phyloP scores from a whole-genome alignment of 2,797 vertebrate species.

The Triplophysa yarkandensis region DNA sequence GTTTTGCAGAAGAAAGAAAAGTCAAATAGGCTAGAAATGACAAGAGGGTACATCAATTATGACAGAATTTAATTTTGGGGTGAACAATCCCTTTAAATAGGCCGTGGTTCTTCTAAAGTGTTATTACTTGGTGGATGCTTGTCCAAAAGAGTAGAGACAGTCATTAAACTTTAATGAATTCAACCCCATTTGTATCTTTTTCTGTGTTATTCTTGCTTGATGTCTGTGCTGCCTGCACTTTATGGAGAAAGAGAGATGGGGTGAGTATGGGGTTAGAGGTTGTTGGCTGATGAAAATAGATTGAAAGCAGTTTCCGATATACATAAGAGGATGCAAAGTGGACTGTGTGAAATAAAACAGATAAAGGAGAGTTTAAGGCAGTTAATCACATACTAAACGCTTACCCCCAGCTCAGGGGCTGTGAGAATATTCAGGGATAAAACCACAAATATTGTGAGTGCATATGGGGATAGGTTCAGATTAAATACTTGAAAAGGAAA shows the following conservation, averaged over 20 bases:
- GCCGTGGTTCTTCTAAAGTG: background rate
- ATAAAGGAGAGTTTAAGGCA: background rate
- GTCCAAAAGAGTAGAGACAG: slow-evolving; percentile 14
- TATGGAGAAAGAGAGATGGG: background rate
- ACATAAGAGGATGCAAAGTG: slow-evolving; percentile 17
- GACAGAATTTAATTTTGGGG: too few species aligned
- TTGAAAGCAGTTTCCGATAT: slow-evolving; percentile 7
- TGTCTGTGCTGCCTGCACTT: slow-evolving; percentile 15
- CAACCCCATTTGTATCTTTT: slow-evolving; percentile 4
- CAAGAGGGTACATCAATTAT: too few species aligned
- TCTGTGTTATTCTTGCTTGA: background rate
- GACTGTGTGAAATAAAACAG: background rate
- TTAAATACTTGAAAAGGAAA: background rate
- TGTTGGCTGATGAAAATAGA: slow-evolving; percentile 28
- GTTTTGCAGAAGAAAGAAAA: too few species aligned
- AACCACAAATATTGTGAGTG: background rate
- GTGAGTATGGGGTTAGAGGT: slow-evolving; percentile 18
- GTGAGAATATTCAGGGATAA: background rate
- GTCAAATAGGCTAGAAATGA: too few species aligned
- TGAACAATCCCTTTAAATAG: background rate
- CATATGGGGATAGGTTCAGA: background rate
- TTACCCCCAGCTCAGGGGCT: slow-evolving; percentile 9
- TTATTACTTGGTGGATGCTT: background rate
- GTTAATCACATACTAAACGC: slow-evolving; percentile 24
- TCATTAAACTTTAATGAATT: slow-evolving; percentile 9